Conservation (phyloP, 2,888 invertebrate genomes). For the Caenorhabditis auriculariae region DNA sequence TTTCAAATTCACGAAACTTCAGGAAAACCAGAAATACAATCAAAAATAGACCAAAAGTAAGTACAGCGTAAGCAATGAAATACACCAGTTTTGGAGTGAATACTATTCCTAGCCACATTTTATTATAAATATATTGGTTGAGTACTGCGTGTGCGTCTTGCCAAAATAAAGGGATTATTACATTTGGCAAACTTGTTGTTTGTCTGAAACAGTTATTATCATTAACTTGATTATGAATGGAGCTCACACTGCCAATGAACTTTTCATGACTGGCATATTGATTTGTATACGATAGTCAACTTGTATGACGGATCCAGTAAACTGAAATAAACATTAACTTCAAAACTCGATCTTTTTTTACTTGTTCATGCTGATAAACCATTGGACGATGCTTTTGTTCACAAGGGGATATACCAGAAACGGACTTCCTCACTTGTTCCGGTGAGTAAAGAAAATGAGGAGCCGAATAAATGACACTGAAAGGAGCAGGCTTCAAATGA, state of each 20-base stretch:
- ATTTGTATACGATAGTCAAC: constrained; percentile 40
- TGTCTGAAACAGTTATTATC: constrained; percentile 12
- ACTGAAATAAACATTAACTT: constrained; percentile 11
- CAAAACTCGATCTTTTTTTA: constrained; percentile 6
- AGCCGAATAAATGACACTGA: constrained; percentile 41
- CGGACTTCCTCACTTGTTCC: constrained; percentile 23
- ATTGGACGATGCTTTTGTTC: constrained; percentile 27
- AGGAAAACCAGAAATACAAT: too few relatives aligned
- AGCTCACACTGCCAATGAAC: not conserved
- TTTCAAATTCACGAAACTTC: too few relatives aligned
- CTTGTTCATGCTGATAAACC: constrained; percentile 36
- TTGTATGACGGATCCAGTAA: constrained; percentile 26
- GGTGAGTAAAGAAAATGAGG: constrained; percentile 51
- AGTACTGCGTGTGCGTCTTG: constrained; percentile 31
- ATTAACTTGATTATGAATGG: too few relatives aligned
- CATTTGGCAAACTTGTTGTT: constrained; percentile 26
- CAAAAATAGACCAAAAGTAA: constrained; percentile 14
- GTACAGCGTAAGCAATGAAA: constrained; percentile 11
- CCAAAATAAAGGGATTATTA: constrained; percentile 28
- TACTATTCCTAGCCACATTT: constrained; percentile 36
- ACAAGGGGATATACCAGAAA: constrained; percentile 32
- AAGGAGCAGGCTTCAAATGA: constrained; percentile 34
- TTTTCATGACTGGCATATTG: constrained; percentile 30
- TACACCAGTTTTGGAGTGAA: constrained; percentile 26
- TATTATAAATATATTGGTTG: constrained; percentile 23